phyloP scores from a whole-genome alignment of 2,888 invertebrate genomes.

The Craniophora ligustri region DNA sequence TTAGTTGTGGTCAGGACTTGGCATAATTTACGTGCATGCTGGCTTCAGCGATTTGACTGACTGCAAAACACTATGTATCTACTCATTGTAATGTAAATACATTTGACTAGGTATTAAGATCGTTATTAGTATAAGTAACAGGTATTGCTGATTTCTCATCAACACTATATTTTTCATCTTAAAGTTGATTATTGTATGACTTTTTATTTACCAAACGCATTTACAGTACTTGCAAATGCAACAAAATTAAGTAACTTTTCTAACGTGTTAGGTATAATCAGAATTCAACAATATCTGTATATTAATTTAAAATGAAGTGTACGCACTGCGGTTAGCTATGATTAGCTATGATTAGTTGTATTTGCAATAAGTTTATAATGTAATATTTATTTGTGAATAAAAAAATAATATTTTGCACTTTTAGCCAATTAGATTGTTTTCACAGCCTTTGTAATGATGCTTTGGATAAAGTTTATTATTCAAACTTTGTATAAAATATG shows the following conservation, averaged over 20 bases:
- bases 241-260: not conserved
- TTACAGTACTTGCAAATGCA: no score
- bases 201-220: not conserved
- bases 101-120: constrained; percentile 54
- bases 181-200: not conserved
- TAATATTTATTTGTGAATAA: constrained; percentile 32
- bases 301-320: constrained; percentile 30
- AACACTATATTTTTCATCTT: not conserved
- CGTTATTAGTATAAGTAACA: constrained; percentile 46
- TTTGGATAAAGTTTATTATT: constrained; percentile 28
- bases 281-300: constrained; percentile 34
- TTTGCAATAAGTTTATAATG: constrained; percentile 38
- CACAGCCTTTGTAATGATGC: constrained; percentile 43
- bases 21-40: constrained; percentile 29
- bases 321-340: constrained; percentile 41
- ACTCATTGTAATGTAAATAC: constrained; percentile 57
- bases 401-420: constrained; percentile 52
- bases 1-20: constrained; percentile 20
- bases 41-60: constrained; percentile 58
- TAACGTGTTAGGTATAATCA: not conserved
- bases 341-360: constrained; percentile 46
- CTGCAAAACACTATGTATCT: constrained; percentile 53
- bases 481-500: constrained; percentile 2
- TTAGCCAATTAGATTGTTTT: constrained; percentile 56
- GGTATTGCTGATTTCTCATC: constrained; percentile 39